These are phyloP conservation scores for Philereme vetulata DNA, from an alignment of 2,888 invertebrate genomes.

Conservation along the genomic window DNA sequence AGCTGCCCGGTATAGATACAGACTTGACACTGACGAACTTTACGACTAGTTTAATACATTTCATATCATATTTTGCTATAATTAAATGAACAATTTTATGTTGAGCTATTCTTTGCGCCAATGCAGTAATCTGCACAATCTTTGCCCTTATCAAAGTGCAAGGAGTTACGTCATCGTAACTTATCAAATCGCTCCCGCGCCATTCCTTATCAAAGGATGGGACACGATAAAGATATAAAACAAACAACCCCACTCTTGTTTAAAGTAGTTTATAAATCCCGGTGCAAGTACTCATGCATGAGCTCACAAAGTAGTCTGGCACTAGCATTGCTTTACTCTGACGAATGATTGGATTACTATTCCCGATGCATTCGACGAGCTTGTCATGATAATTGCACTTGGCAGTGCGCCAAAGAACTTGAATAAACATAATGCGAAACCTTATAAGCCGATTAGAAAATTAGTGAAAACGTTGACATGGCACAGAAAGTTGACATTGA, in stretches of 20 bases:
- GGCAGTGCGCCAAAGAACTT: constrained; percentile 35
- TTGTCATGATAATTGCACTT: constrained; percentile 37
- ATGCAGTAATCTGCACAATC: no score
- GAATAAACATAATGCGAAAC: constrained; percentile 29
- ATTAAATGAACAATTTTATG: no score
- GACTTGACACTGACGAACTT: constrained; percentile 18
- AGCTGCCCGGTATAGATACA: constrained; percentile 37
- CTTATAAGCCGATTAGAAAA: constrained; percentile 29
- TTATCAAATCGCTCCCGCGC: neutral
- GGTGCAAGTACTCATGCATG: constrained; percentile 15
- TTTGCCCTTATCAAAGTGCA: no score
- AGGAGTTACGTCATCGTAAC: no score
- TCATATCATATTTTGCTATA: no score
- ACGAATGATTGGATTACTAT: constrained; percentile 15
- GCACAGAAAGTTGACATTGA: constrained; percentile 22
- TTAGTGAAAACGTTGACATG: constrained; percentile 26
- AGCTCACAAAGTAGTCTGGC: no score
- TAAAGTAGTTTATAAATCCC: constrained; percentile 22
- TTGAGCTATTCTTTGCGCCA: no score
- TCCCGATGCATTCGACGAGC: constrained; percentile 31
- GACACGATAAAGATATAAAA: constrained; percentile 18
- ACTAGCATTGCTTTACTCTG: no score
- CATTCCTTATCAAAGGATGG: constrained; percentile 19
- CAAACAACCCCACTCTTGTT: constrained; percentile 12
- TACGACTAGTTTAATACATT: neutral